Conservation (phyloP, 2,888 invertebrate genomes). For the Stratiomys singularior region DNA sequence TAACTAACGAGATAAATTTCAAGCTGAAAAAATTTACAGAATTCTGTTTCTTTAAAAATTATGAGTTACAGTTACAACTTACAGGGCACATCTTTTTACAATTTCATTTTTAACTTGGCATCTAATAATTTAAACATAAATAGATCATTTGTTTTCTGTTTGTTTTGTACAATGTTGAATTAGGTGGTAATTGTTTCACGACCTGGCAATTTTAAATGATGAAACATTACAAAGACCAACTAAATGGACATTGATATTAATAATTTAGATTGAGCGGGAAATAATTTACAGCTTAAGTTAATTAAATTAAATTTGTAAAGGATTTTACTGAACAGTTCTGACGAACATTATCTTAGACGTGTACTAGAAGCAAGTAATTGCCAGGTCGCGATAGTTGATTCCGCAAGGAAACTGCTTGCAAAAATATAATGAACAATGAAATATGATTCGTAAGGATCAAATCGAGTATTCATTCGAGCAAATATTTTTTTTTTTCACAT, state of each 20-base stretch:
- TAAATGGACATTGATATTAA: too few species aligned
- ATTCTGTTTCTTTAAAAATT: neutral
- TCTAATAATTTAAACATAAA: neutral
- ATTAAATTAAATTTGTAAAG: neutral
- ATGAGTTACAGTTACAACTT: neutral
- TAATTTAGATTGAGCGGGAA: too few species aligned
- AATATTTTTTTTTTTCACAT: too few species aligned
- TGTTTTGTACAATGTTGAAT: neutral
- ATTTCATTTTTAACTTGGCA: slow-evolving; percentile 1
- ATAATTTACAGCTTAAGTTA: too few species aligned
- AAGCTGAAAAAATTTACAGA: neutral
- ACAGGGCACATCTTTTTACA: slow-evolving; percentile 43
- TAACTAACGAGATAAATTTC: neutral
- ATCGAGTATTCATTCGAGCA: too few species aligned
- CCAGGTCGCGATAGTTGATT: too few species aligned
- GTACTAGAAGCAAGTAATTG: neutral
- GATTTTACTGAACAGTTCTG: neutral
- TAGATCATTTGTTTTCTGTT: neutral
- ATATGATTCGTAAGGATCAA: too few species aligned
- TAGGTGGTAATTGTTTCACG: neutral
- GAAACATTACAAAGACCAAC: too few species aligned
- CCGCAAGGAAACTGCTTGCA: too few species aligned
- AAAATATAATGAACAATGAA: too few species aligned
- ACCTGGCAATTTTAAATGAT: neutral
- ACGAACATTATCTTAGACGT: neutral